Evolutionary conservation across 2,113 vertebrate genomes (phyloP).

Genomic region (Neodontobutis hainanensis): DNA sequence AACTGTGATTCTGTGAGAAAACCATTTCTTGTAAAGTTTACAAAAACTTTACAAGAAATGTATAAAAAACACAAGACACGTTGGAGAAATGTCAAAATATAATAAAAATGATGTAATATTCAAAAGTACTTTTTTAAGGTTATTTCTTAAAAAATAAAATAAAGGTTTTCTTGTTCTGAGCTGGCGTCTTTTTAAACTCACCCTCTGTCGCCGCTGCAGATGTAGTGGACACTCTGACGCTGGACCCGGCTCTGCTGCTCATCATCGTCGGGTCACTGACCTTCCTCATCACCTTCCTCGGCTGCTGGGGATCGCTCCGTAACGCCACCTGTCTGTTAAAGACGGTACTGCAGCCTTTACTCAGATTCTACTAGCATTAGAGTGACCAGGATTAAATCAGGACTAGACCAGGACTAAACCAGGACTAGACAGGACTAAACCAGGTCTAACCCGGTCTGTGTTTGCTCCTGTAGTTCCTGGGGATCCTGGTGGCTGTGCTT

Average conservation of each 20-base stretch:
- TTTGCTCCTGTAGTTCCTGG: slow-evolving; percentile 74
- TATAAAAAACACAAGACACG: too few relatives aligned
- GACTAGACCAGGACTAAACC: neutral
- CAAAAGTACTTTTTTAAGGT: too few relatives aligned
- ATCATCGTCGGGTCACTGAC: slow-evolving; percentile 75
- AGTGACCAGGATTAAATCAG: neutral
- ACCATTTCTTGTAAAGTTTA: neutral
- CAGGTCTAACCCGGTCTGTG: neutral
- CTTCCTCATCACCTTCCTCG: slow-evolving; percentile 81
- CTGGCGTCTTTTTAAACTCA: neutral
- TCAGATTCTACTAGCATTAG: too few relatives aligned
- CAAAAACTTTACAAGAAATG: too few relatives aligned
- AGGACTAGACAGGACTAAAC: neutral
- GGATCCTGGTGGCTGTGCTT: slow-evolving; percentile 70
- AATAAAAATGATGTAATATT: too few relatives aligned
- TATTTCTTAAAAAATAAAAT: too few relatives aligned
- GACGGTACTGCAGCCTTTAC: slow-evolving; percentile 28
- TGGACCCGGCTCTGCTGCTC: slow-evolving; percentile 80
- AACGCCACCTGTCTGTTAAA: slow-evolving; percentile 75
- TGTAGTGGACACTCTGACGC: slow-evolving; percentile 78
- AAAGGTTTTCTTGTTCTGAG: too few relatives aligned
- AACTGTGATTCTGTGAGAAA: neutral
- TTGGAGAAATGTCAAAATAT: too few relatives aligned
- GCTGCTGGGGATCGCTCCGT: slow-evolving; percentile 80
- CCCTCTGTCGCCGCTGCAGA: slow-evolving; percentile 44